Base-by-base conservation (phyloP, 2,888 invertebrate species). In the Sminthurides aquaticus region DNA sequence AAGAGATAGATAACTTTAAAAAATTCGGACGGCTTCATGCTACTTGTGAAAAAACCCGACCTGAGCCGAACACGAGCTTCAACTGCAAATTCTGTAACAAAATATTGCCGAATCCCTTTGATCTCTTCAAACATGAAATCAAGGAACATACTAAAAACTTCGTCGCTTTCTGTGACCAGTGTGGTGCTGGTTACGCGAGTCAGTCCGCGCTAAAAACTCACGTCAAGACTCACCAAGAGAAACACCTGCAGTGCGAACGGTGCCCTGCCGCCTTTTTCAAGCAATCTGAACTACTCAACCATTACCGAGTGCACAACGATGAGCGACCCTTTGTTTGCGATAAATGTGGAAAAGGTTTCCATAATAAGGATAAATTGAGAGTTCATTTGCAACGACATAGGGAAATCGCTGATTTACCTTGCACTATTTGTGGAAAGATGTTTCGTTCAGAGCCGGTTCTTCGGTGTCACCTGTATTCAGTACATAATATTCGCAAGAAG, bases 1-100 rank as follows among this genome's bases (percentile, higher is more conserved):
- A 52, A 8, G 52, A 52, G 20, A 8, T 52, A 20, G 52, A 52
- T 5, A 52, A 52, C 20, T 52, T 52, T 22, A 52, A 52, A 52
- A 22, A 52, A 20, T 52, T 52, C 20, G 52, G 11, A 15, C 5
- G 20, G 5, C 3, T 20, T 22, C 52, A 52, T 52, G 52, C 52
- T 18, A 20, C 18, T 5, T 52, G 52, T 20, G 20, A 52, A 22
- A 52, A 52, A 5, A 52, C 5, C 20, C 52, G 11, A 5, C 5
- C 5, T 20, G 20, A 15, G 22, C 18, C 5, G 52, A 5, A 15
- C 5, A 15, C 52, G 20, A 5, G 5, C 5, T 20, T 52, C 5
- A 15, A 52, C 5, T 52, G 52, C 52, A 52, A 52, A 20, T 52
- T 52, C 20, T 52, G 52, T 20, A 8, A 15, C 18, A 5, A 52